Evolutionary conservation across 35 echinoderm and acorn worm species (phyloP), one percentile per base, ranked within the genome.

Genomic region (Apostichopus californicus): DNA sequence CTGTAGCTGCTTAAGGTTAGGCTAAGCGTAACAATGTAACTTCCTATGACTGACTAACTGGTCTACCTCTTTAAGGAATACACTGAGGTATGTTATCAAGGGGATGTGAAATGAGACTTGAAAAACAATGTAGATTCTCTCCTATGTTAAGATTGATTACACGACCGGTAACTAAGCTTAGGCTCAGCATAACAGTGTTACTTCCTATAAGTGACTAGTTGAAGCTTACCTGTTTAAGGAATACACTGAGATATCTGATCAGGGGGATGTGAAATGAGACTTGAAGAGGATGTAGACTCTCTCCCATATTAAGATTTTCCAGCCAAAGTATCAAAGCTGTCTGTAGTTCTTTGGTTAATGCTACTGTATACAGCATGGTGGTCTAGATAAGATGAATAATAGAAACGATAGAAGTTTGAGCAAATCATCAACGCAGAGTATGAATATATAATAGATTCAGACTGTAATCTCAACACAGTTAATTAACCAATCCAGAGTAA

Each of bases 231-330:
- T 91, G 93, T 65, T 93, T 96, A 5, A 94, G 82, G 70, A 98
- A 94, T 25, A 96, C 73, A 61, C 94, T 85, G 71, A 94, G 92
- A 81, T 98, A 94, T 46, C 97, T 91, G 7, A 96, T 88, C 13
- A 98, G 87, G 14, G 97, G 97, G 6, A 98, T 91, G 83, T 98
- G 97, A 77, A 96, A 98, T 15, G 97, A 98, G 15, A 98, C 93
- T 79, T 96, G 97, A 4, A 90, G 87, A 28, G 94, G 95, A 63
- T 96, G 78, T 3, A 92, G 91, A 64, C 83, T 90, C 22, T 92
- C 88, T 5, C 56, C 72, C 26, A 98, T 71, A n/a, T 94, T 96
- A 86, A 94, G 86, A 8, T 92, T 88, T 66, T 94, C 91, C 52
- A 98, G 77, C 95, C 95, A 96, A 73, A 91, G 90, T 13, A 75